Evolutionary conservation across 2,888 invertebrate genomes (phyloP).

Genomic region (Rambutsinella grinnellia): DNA sequence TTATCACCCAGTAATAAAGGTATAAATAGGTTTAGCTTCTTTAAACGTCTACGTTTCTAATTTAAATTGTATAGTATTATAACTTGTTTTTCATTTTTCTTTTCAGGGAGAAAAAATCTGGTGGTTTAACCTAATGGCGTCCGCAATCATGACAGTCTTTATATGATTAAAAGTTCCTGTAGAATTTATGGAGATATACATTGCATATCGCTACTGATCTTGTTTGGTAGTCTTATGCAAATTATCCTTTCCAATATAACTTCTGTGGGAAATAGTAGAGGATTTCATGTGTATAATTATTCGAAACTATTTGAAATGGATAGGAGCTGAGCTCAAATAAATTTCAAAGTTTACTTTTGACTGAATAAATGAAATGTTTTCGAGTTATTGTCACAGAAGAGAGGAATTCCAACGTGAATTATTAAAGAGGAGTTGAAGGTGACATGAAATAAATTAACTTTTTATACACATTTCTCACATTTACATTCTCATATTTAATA

Average conservation of each 20-base stretch:
- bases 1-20: constrained; percentile 49
- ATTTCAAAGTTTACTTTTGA: constrained; percentile 38
- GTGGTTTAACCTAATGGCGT: constrained; percentile 51
- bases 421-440: neutral
- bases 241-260: neutral
- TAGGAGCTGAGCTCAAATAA: constrained; percentile 53
- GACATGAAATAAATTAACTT: too few species aligned
- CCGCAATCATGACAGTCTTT: neutral
- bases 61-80: neutral
- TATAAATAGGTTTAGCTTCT: constrained; percentile 13
- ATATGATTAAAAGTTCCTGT: neutral
- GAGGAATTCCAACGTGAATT: too few species aligned
- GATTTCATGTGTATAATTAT: too few species aligned
- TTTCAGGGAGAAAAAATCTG: constrained; percentile 58
- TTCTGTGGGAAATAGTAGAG: too few species aligned
- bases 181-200: neutral
- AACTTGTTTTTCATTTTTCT: neutral
- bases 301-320: neutral
- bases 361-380: constrained; percentile 22
- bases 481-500: neutral
- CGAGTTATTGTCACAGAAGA: neutral
- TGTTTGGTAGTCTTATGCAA: too few species aligned
- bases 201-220: too few species aligned
- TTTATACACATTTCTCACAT: too few species aligned
- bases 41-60: neutral